These are phyloP conservation scores for Pachycephus smyrnensis DNA, from an alignment of 2,888 invertebrate species.

Conservation along the genomic window DNA sequence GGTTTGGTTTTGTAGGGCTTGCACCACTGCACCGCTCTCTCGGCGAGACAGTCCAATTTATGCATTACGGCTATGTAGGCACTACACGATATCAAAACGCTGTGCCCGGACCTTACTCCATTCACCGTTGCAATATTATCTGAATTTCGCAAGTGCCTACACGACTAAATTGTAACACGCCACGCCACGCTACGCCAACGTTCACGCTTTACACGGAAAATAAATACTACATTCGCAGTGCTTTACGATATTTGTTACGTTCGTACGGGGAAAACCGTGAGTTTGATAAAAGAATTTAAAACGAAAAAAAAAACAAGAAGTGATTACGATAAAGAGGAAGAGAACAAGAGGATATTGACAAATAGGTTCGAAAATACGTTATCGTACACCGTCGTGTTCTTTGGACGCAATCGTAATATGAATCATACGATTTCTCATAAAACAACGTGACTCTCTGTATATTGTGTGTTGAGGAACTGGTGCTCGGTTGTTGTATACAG, in stretches of 20 bases:
- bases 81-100: constrained; percentile 61
- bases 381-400: background rate
- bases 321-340: background rate
- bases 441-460: background rate
- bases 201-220: constrained; percentile 2
- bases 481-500: background rate
- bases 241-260: constrained; percentile 18
- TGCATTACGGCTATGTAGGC: constrained; percentile 68
- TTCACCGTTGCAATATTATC: constrained; percentile 50
- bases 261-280: constrained; percentile 8
- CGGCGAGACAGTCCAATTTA: constrained; percentile 67
- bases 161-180: constrained; percentile 46
- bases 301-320: background rate
- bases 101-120: constrained; percentile 55
- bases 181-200: constrained; percentile 19
- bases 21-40: constrained; percentile 64
- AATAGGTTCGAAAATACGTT: background rate
- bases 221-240: background rate
- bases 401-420: background rate
- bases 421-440: background rate
- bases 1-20: constrained; percentile 66
- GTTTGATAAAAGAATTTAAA: background rate
- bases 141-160: constrained; percentile 60
- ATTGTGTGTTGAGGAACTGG: background rate
- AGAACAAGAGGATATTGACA: background rate